Percentiles rank a stretch among this genome's conserved stretches.
Conservation (phyloP, 1,140 invertebrate genomes). For the Procambarus virginalis region DNA sequence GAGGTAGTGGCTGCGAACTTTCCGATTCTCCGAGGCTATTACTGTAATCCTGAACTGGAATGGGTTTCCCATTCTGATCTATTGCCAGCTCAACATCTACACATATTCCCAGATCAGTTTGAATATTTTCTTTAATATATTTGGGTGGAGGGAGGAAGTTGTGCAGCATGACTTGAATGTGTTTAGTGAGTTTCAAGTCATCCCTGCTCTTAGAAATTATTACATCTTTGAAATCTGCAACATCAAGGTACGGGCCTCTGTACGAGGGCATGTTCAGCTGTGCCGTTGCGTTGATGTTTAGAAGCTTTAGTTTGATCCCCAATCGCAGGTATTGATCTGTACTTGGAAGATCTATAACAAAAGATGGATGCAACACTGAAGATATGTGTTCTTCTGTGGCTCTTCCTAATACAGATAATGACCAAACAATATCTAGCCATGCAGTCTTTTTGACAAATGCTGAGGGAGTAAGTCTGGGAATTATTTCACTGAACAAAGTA, state of each 20-base stretch:
- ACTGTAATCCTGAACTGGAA: constrained; percentile 45
- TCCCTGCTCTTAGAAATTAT: constrained; percentile 36
- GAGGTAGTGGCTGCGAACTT: not conserved
- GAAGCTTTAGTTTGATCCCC: constrained; percentile 45
- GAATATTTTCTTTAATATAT: constrained; percentile 40
- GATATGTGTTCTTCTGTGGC: constrained; percentile 29
- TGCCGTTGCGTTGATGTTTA: constrained; percentile 53
- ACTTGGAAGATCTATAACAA: constrained; percentile 17
- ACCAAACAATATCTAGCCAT: constrained; percentile 58
- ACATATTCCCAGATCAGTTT: constrained; percentile 25
- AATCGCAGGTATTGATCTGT: constrained; percentile 22
- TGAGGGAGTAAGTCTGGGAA: constrained; percentile 16
- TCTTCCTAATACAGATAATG: constrained; percentile 35
- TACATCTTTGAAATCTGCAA: constrained; percentile 35
- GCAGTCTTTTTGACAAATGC: constrained; percentile 4
- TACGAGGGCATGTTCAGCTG: constrained; percentile 16
- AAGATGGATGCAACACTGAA: constrained; percentile 46
- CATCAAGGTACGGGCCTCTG: constrained; percentile 25
- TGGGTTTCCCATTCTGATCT: constrained; percentile 25
- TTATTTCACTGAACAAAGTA: constrained; percentile 16
- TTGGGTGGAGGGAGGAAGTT: constrained; percentile 54
- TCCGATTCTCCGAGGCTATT: not conserved
- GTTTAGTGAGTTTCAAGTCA: constrained; percentile 33
- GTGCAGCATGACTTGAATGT: constrained; percentile 43
- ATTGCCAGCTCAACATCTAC: constrained; percentile 37